Evolutionary conservation across 2,113 vertebrate species (phyloP).

Genomic region (Microcebus griseorufus): DNA sequence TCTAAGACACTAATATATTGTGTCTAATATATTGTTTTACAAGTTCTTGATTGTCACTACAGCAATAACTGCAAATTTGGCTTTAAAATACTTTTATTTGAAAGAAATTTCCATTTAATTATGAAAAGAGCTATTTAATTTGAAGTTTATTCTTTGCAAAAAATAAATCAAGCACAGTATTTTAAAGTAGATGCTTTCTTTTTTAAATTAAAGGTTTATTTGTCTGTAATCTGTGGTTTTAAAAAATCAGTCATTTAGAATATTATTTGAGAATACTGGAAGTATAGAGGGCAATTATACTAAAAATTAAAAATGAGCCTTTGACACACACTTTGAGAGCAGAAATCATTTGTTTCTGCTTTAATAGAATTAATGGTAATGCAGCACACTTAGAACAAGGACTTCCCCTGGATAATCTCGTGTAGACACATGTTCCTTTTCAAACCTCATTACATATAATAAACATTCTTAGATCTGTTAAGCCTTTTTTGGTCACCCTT

Average conservation of each 20-base stretch:
- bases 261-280: neutral
- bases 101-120: constrained; percentile 26
- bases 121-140: neutral
- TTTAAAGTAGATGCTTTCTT: neutral
- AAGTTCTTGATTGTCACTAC: neutral
- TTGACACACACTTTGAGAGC: neutral
- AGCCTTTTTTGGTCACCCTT: neutral
- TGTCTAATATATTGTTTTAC: no score
- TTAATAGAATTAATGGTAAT: neutral
- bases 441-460: neutral
- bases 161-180: neutral
- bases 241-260: neutral
- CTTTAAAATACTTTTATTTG: neutral
- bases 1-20: no score
- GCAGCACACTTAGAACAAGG: neutral
- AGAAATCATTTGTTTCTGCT: neutral
- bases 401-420: neutral
- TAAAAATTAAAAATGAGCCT: neutral
- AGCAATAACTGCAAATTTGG: neutral
- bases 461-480: neutral
- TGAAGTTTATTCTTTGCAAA: neutral
- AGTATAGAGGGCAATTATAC: neutral
- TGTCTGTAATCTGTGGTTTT: neutral
- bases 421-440: neutral
- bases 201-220: neutral